These are phyloP conservation scores for Lasioglossum zephyrum DNA, from an alignment of 2,888 invertebrate species.

Conservation along the genomic window DNA sequence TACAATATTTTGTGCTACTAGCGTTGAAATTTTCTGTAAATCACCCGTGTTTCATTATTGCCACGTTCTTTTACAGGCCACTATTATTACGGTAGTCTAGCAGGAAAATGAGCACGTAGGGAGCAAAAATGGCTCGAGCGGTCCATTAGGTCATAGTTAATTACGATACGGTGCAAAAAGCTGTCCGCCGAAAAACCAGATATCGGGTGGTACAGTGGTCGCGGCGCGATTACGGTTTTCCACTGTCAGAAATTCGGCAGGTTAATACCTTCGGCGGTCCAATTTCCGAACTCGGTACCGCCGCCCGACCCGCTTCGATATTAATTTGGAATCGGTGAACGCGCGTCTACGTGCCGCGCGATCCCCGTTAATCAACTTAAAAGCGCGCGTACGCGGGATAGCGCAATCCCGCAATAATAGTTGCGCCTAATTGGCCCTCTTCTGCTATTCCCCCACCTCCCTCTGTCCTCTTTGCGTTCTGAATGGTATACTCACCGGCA, in stretches of 20 bases:
- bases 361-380: constrained; percentile 18
- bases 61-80: not conserved
- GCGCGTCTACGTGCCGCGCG: constrained; percentile 31
- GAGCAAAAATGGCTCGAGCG: not conserved
- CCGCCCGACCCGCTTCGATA: not conserved
- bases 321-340: constrained; percentile 40
- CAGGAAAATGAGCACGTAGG: not conserved
- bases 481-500: constrained; percentile 78
- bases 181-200: not conserved
- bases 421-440: constrained; percentile 46
- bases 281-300: not conserved
- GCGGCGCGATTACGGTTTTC: not conserved
- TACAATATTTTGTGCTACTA: no score
- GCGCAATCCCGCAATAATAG: constrained; percentile 30
- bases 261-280: not conserved
- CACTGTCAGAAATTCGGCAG: not conserved
- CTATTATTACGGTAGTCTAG: not conserved
- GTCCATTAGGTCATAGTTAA: not conserved
- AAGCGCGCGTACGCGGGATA: constrained; percentile 2
- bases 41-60: not conserved
- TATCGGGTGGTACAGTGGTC: not conserved
- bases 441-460: not conserved
- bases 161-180: not conserved
- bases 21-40: not conserved
- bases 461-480: constrained; percentile 12